These are phyloP conservation scores for Corapipo altera DNA, from an alignment of 2,113 vertebrate species.

Conservation along the genomic window DNA sequence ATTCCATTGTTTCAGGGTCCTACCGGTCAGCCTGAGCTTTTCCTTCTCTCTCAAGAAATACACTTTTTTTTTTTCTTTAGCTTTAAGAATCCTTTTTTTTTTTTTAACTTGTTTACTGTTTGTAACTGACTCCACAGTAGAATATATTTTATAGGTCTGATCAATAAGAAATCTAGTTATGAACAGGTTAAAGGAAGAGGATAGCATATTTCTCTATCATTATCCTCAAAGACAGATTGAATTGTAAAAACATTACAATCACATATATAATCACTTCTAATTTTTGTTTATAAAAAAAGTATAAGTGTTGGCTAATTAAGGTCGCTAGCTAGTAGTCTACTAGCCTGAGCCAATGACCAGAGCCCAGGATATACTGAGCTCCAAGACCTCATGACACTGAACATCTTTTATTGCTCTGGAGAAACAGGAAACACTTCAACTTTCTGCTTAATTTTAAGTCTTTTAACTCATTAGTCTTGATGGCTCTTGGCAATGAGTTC, in stretches of 20 bases:
- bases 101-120: neutral
- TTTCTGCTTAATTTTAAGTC: neutral
- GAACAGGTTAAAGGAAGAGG: neutral
- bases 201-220: neutral
- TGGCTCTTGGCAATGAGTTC: neutral
- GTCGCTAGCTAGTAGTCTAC: neutral
- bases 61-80: neutral
- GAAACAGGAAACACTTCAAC: neutral
- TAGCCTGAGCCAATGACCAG: neutral
- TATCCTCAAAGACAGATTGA: neutral
- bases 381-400: neutral
- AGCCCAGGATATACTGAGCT: neutral
- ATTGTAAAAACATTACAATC: neutral
- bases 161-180: neutral
- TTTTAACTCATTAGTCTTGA: neutral
- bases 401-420: neutral
- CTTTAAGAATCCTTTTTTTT: neutral
- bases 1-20: conserved; percentile 69
- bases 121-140: neutral
- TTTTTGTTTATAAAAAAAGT: neutral
- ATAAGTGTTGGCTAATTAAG: neutral
- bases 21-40: neutral
- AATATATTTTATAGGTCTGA: neutral
- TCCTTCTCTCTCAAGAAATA: neutral
- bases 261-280: neutral